Percentiles rank a stretch among this genome's conserved stretches.
These are phyloP conservation scores for Steatornis caripensis DNA, from an alignment of 2,113 vertebrate species.

Conservation along the genomic window DNA sequence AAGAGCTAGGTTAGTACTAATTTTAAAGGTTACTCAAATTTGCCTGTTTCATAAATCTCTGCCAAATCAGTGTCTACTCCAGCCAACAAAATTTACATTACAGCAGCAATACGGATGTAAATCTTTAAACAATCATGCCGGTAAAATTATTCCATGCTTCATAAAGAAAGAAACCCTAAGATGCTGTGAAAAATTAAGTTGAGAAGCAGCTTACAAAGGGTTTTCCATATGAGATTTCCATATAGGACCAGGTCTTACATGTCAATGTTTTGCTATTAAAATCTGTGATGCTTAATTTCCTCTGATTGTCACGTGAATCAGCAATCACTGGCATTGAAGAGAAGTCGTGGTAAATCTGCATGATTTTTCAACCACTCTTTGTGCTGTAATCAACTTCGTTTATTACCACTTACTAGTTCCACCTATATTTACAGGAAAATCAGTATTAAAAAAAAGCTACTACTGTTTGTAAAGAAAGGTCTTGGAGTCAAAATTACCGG, in stretches of 20 bases:
- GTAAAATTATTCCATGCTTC: neutral
- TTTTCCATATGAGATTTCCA: neutral
- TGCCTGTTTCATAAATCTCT: neutral
- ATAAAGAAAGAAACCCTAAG: neutral
- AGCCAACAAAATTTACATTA: neutral
- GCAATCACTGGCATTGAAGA: neutral
- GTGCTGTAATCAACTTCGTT: neutral
- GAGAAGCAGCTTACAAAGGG: neutral
- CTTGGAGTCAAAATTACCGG: neutral
- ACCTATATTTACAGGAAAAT: neutral
- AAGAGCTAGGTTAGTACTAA: neutral
- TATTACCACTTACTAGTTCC: neutral
- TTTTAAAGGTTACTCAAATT: neutral
- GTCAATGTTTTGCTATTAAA: neutral
- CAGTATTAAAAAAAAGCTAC: neutral
- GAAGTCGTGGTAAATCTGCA: neutral
- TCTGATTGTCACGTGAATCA: neutral
- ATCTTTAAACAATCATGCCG: neutral
- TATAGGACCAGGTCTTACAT: rapidly evolving
- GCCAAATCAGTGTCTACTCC: neutral
- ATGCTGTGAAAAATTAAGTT: neutral
- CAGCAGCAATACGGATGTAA: neutral
- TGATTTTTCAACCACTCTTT: neutral
- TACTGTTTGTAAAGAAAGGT: neutral
- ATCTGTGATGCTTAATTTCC: neutral